Evolutionary conservation across 2,888 invertebrate genomes (phyloP).

Genomic region (Bruchidius siliquastri): DNA sequence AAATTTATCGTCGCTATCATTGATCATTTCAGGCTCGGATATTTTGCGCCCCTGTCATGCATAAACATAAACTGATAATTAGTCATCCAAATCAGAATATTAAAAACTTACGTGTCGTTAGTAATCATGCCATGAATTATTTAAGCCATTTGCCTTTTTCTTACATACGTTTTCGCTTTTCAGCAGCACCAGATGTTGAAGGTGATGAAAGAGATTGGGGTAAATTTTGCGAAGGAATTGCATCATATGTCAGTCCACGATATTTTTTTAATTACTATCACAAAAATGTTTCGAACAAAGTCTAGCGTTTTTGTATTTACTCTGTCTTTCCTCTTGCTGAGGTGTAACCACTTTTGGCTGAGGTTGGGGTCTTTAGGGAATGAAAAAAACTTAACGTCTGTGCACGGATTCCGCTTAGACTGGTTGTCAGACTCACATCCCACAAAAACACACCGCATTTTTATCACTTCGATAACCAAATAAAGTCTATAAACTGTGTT

Average conservation of each 20-base stretch:
- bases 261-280: conserved; percentile 1
- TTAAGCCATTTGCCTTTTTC: not conserved
- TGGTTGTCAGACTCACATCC: conserved; percentile 5
- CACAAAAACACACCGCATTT: not conserved
- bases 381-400: not conserved
- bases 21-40: too few species aligned
- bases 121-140: not conserved
- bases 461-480: not conserved
- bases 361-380: conserved; percentile 4
- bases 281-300: conserved; percentile 3
- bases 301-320: conserved; percentile 2
- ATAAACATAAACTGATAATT: not conserved
- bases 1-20: too few species aligned
- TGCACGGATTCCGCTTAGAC: conserved; percentile 2
- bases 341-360: conserved; percentile 4
- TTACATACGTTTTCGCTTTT: not conserved
- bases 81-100: not conserved
- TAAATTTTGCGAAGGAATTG: not conserved
- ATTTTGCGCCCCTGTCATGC: not conserved
- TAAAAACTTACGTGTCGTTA: not conserved
- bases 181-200: not conserved
- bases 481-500: too few species aligned
- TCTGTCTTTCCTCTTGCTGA: conserved; percentile 1
- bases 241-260: not conserved
- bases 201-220: not conserved